Percentiles rank a stretch among this genome's conserved stretches.
Conservation (phyloP, 1,140 invertebrate species). For the Papilio polytes region DNA sequence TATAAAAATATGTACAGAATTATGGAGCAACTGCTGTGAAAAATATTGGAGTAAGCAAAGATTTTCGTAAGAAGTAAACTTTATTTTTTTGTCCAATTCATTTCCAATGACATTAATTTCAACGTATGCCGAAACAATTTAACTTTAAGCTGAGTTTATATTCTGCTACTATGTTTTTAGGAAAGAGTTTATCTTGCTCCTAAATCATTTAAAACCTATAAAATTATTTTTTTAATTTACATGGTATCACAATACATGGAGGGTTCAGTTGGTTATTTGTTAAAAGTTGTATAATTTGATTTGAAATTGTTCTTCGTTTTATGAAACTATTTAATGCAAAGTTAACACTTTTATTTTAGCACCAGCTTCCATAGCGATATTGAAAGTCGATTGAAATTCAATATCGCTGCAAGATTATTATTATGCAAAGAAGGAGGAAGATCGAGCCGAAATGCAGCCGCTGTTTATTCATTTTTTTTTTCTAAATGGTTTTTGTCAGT, state of each 20-base stretch:
- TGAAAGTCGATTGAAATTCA: neutral
- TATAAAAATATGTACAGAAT: neutral
- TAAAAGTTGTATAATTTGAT: neutral
- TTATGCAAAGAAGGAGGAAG: constrained; percentile 19
- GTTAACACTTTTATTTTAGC: constrained; percentile 7
- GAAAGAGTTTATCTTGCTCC: no score
- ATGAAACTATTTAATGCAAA: neutral
- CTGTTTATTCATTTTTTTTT: neutral
- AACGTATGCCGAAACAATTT: no score
- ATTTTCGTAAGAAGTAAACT: no score
- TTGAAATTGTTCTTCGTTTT: neutral
- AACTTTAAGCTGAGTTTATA: neutral
- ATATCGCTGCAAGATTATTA: constrained; percentile 14
- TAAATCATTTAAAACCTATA: neutral
- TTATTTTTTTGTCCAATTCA: neutral
- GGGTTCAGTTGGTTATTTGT: no score
- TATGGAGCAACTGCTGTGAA: neutral
- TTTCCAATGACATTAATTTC: neutral
- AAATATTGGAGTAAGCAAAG: no score
- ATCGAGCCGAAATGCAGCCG: neutral
- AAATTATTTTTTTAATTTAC: neutral
- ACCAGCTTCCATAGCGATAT: neutral
- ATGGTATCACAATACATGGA: no score
- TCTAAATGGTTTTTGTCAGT: constrained; percentile 14
- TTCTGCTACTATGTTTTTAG: no score